Percentiles rank a stretch among this genome's conserved stretches.
phyloP scores from a whole-genome alignment of 2,113 vertebrate genomes.

The Anhinga rufa region DNA sequence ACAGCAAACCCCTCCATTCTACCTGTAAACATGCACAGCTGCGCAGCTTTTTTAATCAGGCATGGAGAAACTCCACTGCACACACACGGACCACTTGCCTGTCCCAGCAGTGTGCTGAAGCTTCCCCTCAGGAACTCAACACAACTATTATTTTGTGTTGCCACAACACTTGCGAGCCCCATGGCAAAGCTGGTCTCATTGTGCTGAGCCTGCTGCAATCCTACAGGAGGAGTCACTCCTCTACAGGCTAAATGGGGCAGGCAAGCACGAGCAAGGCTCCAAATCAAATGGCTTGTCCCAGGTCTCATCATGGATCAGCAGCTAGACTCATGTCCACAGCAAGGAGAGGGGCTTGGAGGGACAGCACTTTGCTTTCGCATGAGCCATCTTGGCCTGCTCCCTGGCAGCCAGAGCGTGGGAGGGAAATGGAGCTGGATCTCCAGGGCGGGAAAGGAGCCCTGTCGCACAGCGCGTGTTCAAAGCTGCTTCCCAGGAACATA shows the following conservation, averaged over 20 bases:
- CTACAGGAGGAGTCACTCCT: not conserved
- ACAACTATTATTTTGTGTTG: rapidly evolving
- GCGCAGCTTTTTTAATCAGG: not conserved
- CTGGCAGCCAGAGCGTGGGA: not conserved
- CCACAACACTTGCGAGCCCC: not conserved
- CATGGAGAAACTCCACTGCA: not conserved
- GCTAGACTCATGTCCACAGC: not conserved
- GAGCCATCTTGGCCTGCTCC: not conserved
- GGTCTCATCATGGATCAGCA: not conserved
- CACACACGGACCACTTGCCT: rapidly evolving
- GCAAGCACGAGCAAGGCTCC: not conserved
- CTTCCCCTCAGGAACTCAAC: not conserved
- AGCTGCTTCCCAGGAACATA: not conserved
- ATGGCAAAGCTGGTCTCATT: not conserved
- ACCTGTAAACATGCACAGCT: not conserved
- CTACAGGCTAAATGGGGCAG: too few species aligned
- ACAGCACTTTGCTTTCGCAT: rapidly evolving
- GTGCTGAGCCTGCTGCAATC: not conserved
- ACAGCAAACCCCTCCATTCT: not conserved
- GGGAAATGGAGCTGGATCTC: not conserved
- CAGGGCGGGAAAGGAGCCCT: not conserved
- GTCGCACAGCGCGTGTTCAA: rapidly evolving
- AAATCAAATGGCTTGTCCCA: not conserved
- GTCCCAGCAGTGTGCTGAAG: not conserved
- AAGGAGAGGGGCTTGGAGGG: not conserved